Base-by-base conservation (phyloP, 2,797 vertebrate species). In the Poeciliopsis gracilis region DNA sequence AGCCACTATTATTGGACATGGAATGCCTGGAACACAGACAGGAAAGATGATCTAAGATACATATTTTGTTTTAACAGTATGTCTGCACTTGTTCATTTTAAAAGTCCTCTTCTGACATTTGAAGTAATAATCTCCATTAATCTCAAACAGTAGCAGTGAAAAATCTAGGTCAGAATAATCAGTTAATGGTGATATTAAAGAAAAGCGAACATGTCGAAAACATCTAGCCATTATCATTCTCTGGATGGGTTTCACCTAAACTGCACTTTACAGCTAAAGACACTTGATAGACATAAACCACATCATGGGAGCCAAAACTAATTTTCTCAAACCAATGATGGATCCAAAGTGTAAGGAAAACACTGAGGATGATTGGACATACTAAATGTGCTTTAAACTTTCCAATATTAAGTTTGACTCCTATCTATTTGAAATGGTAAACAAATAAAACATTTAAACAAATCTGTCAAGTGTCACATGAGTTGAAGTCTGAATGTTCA, bases 1-100 rank as follows among this genome's bases (percentile, higher is more conserved):
- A 80, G 96, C 96, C 0, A 98, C 84, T 77, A 99, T 98, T 89
- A 99, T 98, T 6, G 98, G 98, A 81, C 95, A 98, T 4, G 98
- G 98, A 83, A 99, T 95, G 94, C 98, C 98, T 99, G 91, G 23
- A 66, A 76, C 28, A 78, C 67, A 51, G 83, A 51, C 0, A 83
- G 36, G 6, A 0, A 69, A 36, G 36, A 25, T n/a, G 11, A 47
- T 28, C 0, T 75, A 36, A 59, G 3, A 59, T 18, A 67, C 5
- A 70, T 25, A 28, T 41, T 30, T 23, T 45, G 23, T 75, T 43
- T 45, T 13, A 18, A 28, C 15, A 43, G 41, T 16, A 59, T 74
- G 9, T 43, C 20, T 33, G 18, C 13, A 70, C 28, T 45, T 11
- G n/a, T 57, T 55, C 4, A n/a, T 41, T 73, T 53, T 23, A 13